Conservation (phyloP, 2,888 invertebrate genomes). For the Euproctis similis region DNA sequence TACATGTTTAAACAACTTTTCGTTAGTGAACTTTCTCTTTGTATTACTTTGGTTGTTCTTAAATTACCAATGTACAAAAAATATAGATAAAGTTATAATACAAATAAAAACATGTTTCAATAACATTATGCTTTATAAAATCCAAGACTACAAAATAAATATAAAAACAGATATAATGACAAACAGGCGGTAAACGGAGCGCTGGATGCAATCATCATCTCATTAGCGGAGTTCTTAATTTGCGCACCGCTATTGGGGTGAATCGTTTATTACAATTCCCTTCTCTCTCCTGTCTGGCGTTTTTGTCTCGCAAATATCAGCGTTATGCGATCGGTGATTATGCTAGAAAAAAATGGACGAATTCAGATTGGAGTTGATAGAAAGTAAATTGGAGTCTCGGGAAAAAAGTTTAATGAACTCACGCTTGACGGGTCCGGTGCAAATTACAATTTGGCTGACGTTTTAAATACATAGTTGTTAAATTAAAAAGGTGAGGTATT, state of each 20-base stretch:
- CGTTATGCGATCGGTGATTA: constrained; percentile 50
- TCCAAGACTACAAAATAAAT: constrained; percentile 29
- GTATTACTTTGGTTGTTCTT: too few relatives aligned
- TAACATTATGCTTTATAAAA: too few relatives aligned
- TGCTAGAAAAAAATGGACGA: constrained; percentile 48
- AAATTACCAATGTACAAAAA: too few relatives aligned
- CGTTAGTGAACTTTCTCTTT: too few relatives aligned
- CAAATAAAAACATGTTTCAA: too few relatives aligned
- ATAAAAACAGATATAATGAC: constrained; percentile 41
- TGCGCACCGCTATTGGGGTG: constrained; percentile 57
- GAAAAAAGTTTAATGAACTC: constrained; percentile 53
- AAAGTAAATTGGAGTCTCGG: constrained; percentile 42
- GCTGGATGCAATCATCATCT: constrained; percentile 70
- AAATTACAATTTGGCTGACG: constrained; percentile 25
- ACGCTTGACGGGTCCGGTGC: constrained; percentile 25
- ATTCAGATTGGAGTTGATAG: constrained; percentile 45
- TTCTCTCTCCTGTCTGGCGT: constrained; percentile 28
- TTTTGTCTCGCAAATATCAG: constrained; percentile 48
- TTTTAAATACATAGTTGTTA: constrained; percentile 14
- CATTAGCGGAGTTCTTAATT: constrained; percentile 68
- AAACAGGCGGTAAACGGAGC: constrained; percentile 55
- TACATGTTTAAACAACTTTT: too few relatives aligned
- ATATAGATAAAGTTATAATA: too few relatives aligned
- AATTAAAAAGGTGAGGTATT: constrained; percentile 5
- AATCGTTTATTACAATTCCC: constrained; percentile 59